phyloP scores from a whole-genome alignment of 1,140 invertebrate species.

The Panulirus ornatus region DNA sequence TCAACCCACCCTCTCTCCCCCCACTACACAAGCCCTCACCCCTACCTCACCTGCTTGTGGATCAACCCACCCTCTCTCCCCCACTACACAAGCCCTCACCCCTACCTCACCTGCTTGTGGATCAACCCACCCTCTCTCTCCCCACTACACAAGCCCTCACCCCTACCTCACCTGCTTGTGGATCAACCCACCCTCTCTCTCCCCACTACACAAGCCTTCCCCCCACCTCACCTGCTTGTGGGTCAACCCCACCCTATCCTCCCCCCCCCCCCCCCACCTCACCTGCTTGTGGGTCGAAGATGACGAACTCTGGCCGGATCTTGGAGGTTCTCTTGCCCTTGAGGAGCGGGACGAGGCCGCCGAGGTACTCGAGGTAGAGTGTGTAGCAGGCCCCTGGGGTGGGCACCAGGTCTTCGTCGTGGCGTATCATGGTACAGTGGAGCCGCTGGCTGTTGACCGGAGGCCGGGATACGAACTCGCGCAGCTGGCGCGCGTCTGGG shows the following conservation, averaged over 20 bases:
- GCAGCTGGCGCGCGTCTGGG: slow-evolving; percentile 90
- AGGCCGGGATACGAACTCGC: slow-evolving; percentile 95
- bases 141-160: background rate
- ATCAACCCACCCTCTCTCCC: background rate
- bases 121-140: background rate
- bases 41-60: background rate
- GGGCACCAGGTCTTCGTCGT: slow-evolving; percentile 81
- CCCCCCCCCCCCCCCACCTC: slow-evolving; percentile 70
- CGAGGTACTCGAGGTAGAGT: slow-evolving; percentile 96
- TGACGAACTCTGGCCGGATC: slow-evolving; percentile 98
- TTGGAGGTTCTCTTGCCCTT: slow-evolving; percentile 97
- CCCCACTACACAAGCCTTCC: background rate
- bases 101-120: background rate
- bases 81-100: background rate
- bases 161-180: background rate
- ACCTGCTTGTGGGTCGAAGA: slow-evolving; percentile 96
- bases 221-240: background rate
- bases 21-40: background rate
- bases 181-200: background rate
- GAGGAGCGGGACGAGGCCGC: slow-evolving; percentile 95
- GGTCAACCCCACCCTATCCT: too few species aligned
- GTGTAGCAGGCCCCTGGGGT: slow-evolving; percentile 91
- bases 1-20: background rate
- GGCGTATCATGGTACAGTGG: slow-evolving; percentile 97
- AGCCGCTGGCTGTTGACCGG: slow-evolving; percentile 89